Base-by-base conservation (phyloP, 2,113 vertebrate species). In the Toxostoma redivivum region DNA sequence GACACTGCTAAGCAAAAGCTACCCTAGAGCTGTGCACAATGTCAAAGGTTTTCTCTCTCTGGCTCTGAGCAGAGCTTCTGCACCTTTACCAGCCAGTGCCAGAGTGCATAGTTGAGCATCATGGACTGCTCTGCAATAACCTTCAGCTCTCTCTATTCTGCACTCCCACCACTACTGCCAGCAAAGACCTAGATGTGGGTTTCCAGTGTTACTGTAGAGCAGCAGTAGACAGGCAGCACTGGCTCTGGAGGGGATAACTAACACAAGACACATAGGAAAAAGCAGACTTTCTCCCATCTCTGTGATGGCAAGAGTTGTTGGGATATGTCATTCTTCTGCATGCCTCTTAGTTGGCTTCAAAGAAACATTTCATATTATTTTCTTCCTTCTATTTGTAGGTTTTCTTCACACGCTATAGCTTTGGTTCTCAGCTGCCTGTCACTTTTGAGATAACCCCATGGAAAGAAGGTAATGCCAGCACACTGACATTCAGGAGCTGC, bases 111-210 rank as follows among this genome's bases (percentile, higher is more conserved):
- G 25, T 0, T 53, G 11, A 33, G 30, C 27, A 38, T 28, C 60
- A 10, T 2, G 7, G 42, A 78, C 33, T 64, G 37, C 60, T 50
- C 60, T 83, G 54, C 38, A 90, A 57, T 18, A 72, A 9, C 15
- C 17, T 54, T 81, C 69, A 86, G 22, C 60, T 51, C 33, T 56
- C 30, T 74, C 30, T 38, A 27, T 56, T 51, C 69, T 65, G 22
- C 1, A 3, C 3, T 8, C 11, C 16, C 57, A 51, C 15, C 53
- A 61, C 13, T 19, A 67, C 22, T 0, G 0, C 11, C 48, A 73
- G 35, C 38, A 78, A 83, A 51, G 10, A 65, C 7, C 7, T 37
- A 30, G 27, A 42, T 35, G 14, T 33, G 42, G 8, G 40, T 35
- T 79, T 79, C 18, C n/a, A 60, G 0, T 8, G 6, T 2, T 2